Percentiles rank a stretch among this genome's conserved stretches.
phyloP scores from a whole-genome alignment of 2,113 vertebrate species.

The Phyllostomus discolor region DNA sequence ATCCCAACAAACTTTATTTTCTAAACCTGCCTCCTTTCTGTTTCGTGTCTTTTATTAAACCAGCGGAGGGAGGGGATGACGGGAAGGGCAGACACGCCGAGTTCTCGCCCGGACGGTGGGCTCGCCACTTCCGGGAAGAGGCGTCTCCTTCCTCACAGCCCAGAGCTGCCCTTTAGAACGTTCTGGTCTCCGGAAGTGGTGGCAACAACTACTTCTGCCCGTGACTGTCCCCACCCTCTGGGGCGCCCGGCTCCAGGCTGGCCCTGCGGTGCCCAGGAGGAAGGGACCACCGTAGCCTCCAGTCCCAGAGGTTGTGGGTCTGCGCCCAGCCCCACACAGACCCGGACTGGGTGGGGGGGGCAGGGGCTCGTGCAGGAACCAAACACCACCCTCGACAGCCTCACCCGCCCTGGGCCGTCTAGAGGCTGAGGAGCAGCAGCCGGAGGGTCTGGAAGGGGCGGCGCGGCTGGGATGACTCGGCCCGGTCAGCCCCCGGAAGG shows the following conservation, averaged over 20 bases:
- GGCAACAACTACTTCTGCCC: not conserved
- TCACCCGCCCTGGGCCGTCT: not conserved
- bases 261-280: accelerated
- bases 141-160: not conserved
- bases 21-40: slow-evolving; percentile 67
- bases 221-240: not conserved
- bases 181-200: not conserved
- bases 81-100: accelerated
- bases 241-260: not conserved
- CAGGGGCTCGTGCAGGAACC: not conserved
- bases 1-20: slow-evolving; percentile 77
- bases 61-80: not conserved
- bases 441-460: too few relatives aligned
- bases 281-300: not conserved
- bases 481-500: not conserved
- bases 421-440: not conserved
- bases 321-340: not conserved
- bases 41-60: slow-evolving; percentile 73
- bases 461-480: too few relatives aligned
- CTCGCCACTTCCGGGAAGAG: not conserved
- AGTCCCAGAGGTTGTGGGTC: not conserved
- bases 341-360: not conserved
- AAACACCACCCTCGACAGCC: not conserved
- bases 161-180: not conserved
- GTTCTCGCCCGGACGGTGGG: not conserved